Conservation (phyloP, 2,797 vertebrate species). For the Enteromius radiatus region DNA sequence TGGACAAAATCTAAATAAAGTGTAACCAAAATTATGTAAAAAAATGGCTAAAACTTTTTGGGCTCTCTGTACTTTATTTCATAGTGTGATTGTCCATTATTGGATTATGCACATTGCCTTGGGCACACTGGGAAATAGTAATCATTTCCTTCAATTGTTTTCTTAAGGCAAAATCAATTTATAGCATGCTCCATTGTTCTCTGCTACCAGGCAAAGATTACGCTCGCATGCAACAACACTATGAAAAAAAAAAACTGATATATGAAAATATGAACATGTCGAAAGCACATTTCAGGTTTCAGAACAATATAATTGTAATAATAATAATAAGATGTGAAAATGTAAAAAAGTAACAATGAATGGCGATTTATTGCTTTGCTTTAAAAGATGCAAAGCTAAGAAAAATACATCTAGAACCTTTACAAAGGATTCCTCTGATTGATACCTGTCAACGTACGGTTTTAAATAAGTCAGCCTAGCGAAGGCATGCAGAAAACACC, state of each 20-base stretch:
- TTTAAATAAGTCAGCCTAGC: slow-evolving; percentile 29
- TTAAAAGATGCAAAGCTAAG: too few species aligned
- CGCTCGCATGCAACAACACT: neutral
- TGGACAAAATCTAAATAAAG: too few species aligned
- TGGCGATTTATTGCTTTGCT: too few species aligned
- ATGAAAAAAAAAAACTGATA: neutral
- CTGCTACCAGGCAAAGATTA: neutral
- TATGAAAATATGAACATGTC: too few species aligned
- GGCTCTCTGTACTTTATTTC: neutral
- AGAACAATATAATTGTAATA: too few species aligned
- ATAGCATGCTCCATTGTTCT: neutral
- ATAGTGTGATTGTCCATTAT: neutral
- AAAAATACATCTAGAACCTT: neutral
- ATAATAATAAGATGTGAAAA: too few species aligned
- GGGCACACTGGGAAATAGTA: neutral
- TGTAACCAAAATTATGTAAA: neutral
- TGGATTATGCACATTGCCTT: neutral
- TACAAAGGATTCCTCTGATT: neutral
- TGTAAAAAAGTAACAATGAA: too few species aligned
- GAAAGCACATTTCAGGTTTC: too few species aligned
- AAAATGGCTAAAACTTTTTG: neutral
- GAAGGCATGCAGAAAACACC: slow-evolving; percentile 34
- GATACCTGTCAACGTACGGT: slow-evolving; percentile 16
- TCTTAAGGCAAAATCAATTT: neutral
- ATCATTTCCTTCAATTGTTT: neutral